Conservation (phyloP, 1,140 invertebrate species). For the Papilio machaon region DNA sequence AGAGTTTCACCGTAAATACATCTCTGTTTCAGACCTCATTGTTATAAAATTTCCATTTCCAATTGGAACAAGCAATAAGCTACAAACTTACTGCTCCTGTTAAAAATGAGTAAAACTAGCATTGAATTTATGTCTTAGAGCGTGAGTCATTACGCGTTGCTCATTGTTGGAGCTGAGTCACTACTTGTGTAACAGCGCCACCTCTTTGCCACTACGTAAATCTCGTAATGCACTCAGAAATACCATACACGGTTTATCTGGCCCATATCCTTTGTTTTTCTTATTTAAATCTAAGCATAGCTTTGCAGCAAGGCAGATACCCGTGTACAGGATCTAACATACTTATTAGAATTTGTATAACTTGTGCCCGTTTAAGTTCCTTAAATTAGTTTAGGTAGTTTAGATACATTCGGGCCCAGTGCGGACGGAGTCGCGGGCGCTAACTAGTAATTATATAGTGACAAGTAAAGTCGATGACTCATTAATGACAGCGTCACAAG, state of each 20-base stretch:
- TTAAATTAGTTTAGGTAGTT: too few species aligned
- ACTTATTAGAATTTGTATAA: too few species aligned
- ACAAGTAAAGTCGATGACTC: background rate
- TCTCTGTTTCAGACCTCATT: too few species aligned
- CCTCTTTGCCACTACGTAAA: background rate
- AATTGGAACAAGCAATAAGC: background rate
- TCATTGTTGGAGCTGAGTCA: conserved; percentile 1
- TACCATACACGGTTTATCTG: background rate
- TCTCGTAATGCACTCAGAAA: background rate
- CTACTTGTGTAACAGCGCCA: background rate
- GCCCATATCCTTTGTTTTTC: background rate
- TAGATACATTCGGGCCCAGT: too few species aligned
- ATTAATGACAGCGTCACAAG: background rate
- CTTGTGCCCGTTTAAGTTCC: too few species aligned
- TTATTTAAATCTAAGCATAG: background rate
- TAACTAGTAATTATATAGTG: too few species aligned
- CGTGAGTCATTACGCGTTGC: conserved; percentile 6
- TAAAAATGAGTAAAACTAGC: background rate
- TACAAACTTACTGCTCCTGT: background rate
- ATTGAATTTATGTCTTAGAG: background rate
- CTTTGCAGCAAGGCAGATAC: too few species aligned
- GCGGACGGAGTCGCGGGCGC: too few species aligned
- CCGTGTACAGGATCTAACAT: too few species aligned
- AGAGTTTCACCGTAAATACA: too few species aligned
- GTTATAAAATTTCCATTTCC: too few species aligned